Conservation (phyloP, 2,888 invertebrate genomes). For the Rotaria macrura region DNA sequence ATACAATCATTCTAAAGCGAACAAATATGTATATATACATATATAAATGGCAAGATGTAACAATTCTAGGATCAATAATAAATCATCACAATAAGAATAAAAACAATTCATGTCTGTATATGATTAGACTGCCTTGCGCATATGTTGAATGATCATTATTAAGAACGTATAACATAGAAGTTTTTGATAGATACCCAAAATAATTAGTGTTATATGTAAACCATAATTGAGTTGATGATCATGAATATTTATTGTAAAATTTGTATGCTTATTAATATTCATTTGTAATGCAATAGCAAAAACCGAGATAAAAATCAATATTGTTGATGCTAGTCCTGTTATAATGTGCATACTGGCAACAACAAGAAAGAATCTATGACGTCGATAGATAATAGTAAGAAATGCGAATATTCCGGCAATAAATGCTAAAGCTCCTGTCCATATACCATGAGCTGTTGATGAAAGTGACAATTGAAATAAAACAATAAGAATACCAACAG, state of each 20-base stretch:
- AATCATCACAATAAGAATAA: not conserved
- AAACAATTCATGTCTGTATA: not conserved
- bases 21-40: not conserved
- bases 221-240: not conserved
- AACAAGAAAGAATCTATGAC: not conserved
- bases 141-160: constrained; percentile 13
- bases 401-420: not conserved
- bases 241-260: not conserved
- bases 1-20: not conserved
- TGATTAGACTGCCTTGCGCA: not conserved
- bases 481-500: not conserved
- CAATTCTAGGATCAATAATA: not conserved
- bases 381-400: constrained; percentile 1
- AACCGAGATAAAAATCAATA: not conserved
- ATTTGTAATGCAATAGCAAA: not conserved
- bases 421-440: not conserved
- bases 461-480: not conserved
- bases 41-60: not conserved
- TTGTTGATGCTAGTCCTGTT: not conserved
- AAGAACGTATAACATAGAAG: not conserved
- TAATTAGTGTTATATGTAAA: not conserved
- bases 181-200: not conserved
- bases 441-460: not conserved
- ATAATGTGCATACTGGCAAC: not conserved
- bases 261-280: not conserved